Conservation (phyloP, 53 echinoderm and acorn worm species). For the Glandiceps talaboti region DNA sequence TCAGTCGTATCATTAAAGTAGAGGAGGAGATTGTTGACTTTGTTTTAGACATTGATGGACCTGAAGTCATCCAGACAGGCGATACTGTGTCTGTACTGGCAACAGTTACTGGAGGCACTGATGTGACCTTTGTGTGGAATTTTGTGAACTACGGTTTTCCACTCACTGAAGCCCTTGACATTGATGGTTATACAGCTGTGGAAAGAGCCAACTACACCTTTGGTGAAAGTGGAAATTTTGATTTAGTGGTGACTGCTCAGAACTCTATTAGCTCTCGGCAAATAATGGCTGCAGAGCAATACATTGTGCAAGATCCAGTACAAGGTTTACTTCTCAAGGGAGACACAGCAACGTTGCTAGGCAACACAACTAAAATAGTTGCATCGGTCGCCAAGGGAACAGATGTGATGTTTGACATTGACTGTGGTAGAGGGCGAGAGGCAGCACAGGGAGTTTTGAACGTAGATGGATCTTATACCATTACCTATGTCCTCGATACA, state of each 20-base stretch:
- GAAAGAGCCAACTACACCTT: conserved; percentile 53
- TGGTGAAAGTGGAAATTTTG: conserved; percentile 30
- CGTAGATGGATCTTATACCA: conserved; percentile 15
- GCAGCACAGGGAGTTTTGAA: not conserved
- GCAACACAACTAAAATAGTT: conserved; percentile 22
- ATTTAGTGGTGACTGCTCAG: conserved; percentile 45
- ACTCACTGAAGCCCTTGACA: not conserved
- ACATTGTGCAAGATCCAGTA: conserved; percentile 36
- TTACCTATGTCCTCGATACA: conserved; percentile 13
- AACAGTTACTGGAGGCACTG: conserved; percentile 24
- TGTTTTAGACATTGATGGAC: conserved; percentile 2
- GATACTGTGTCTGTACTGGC: conserved; percentile 27
- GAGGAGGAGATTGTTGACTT: conserved; percentile 34
- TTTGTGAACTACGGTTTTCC: conserved; percentile 17
- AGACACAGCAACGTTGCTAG: conserved; percentile 26
- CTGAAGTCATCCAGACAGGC: conserved; percentile 20
- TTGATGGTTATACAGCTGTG: not conserved
- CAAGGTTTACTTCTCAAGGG: conserved; percentile 33
- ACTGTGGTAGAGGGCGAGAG: conserved; percentile 14
- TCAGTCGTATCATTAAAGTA: conserved; percentile 18
- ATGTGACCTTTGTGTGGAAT: conserved; percentile 43
- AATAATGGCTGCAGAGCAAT: conserved; percentile 5
- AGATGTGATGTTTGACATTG: conserved; percentile 27
- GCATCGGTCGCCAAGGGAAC: conserved; percentile 34
- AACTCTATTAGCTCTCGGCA: conserved; percentile 43